Conservation (phyloP, 2,888 invertebrate genomes). For the Eupithecia tripunctaria region DNA sequence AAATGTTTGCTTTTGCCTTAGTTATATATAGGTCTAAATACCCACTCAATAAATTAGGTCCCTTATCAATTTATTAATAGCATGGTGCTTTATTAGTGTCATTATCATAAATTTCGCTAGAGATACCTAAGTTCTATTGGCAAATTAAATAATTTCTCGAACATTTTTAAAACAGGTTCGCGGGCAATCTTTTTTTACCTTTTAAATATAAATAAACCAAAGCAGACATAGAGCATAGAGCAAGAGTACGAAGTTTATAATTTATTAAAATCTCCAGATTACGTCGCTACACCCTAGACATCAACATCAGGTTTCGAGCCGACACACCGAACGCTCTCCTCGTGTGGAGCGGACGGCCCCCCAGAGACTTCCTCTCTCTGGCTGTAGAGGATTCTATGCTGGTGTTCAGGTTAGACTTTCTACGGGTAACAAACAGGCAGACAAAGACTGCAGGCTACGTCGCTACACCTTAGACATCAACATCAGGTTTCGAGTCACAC, state of each 20-base stretch:
- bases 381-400: conserved; percentile 92
- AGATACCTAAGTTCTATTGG: no score
- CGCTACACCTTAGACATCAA: conserved; percentile 86
- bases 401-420: conserved; percentile 72
- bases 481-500: conserved; percentile 91
- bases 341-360: conserved; percentile 91
- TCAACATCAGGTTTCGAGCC: conserved; percentile 92
- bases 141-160: no score
- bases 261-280: conserved; percentile 80
- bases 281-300: conserved; percentile 89
- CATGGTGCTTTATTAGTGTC: no score
- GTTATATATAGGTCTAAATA: no score
- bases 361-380: conserved; percentile 91
- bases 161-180: no score
- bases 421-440: not conserved
- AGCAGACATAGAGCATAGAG: not conserved
- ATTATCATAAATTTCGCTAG: no score
- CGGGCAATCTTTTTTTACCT: no score
- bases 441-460: not conserved
- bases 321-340: conserved; percentile 89
- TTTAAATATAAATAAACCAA: not conserved
- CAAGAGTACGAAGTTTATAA: no score
- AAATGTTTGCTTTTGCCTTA: no score
- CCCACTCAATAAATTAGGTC: no score
- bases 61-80: no score